These are phyloP conservation scores for Trigoniulus corallinus DNA, from an alignment of 1,140 invertebrate genomes.

Conservation along the genomic window DNA sequence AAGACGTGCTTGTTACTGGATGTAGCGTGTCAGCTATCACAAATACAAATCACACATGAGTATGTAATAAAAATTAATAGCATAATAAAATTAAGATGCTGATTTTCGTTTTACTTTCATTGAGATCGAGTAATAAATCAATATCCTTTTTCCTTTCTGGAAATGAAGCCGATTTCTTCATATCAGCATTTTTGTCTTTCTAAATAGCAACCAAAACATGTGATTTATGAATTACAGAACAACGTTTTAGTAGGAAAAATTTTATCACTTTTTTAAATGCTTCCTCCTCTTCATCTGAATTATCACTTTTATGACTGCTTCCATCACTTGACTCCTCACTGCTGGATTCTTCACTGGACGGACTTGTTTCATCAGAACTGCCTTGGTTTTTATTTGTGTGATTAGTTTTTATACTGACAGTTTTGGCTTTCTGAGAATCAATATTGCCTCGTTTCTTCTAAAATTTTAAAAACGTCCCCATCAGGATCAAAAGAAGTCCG, in stretches of 20 bases:
- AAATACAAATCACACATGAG: background rate
- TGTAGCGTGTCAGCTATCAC: background rate
- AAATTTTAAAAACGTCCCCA: no score
- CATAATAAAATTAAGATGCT: background rate
- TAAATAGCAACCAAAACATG: constrained; percentile 9
- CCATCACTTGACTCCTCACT: constrained; percentile 16
- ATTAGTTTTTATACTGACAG: no score
- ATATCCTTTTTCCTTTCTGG: constrained; percentile 32
- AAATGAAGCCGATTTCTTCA: no score
- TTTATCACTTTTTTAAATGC: constrained; percentile 15
- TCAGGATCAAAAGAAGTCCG: no score
- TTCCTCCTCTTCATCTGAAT: constrained; percentile 9
- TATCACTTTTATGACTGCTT: constrained; percentile 5
- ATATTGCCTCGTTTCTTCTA: no score
- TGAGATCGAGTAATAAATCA: constrained; percentile 67
- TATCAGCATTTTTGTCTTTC: constrained; percentile 4
- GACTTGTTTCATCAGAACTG: no score
- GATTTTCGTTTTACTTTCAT: no score
- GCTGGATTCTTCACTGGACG: constrained; percentile 20
- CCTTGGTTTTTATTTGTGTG: no score
- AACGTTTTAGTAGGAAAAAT: background rate
- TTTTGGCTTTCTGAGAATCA: no score
- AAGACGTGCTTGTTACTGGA: no score
- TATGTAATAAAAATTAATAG: background rate
- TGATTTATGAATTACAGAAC: background rate